These are phyloP conservation scores for Iguana delicatissima DNA, from an alignment of 2,797 vertebrate species.

Conservation along the genomic window DNA sequence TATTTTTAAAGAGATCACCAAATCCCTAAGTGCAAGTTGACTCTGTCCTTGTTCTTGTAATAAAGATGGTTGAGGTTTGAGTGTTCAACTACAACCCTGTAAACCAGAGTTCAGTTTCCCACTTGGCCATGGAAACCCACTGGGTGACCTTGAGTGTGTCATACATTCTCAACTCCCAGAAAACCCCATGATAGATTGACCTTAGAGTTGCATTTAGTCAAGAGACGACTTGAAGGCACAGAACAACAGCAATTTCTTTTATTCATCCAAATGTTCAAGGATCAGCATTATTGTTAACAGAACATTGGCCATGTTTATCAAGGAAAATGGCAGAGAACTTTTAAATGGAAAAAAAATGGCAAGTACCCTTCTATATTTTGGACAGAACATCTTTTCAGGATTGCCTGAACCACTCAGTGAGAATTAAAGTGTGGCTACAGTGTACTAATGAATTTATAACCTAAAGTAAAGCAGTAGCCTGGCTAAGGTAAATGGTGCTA, in stretches of 20 bases:
- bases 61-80: neutral
- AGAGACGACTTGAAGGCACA: too few species aligned
- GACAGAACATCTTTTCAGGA: neutral
- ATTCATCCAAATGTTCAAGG: neutral
- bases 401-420: neutral
- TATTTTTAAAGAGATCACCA: neutral
- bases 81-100: too few species aligned
- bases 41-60: too few species aligned
- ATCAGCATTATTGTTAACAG: neutral
- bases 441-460: neutral
- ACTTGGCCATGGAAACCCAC: too few species aligned
- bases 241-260: neutral
- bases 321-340: neutral
- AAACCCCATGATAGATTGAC: too few species aligned
- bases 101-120: too few species aligned
- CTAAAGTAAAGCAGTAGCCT: neutral
- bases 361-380: neutral
- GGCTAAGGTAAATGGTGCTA: neutral
- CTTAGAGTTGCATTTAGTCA: too few species aligned
- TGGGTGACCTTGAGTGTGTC: too few species aligned
- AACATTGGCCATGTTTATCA: too few species aligned
- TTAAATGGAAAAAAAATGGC: neutral
- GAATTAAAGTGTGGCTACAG: neutral
- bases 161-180: too few species aligned
- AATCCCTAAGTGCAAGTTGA: neutral